A percentile compares a stretch with the other conserved stretches of the same genome.
These are phyloP conservation scores for Halictus rubicundus DNA, from an alignment of 1,140 invertebrate species.

Conservation along the genomic window DNA sequence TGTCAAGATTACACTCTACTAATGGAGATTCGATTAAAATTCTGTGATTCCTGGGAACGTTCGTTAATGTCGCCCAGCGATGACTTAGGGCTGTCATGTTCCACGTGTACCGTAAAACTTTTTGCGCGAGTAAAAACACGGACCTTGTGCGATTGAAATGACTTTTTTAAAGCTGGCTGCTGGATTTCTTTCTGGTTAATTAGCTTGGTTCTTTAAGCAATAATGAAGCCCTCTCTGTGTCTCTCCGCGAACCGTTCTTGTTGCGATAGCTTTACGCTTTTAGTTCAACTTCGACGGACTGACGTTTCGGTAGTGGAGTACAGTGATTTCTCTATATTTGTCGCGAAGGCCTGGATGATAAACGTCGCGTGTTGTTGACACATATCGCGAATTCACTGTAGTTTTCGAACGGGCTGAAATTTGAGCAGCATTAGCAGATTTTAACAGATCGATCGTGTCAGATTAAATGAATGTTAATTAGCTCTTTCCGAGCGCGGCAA, in stretches of 20 bases:
- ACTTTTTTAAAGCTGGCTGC: neutral
- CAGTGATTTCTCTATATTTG: no score
- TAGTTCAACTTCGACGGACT: neutral
- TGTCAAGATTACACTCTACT: neutral
- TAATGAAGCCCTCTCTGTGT: neutral
- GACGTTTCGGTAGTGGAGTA: no score
- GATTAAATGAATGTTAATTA: conserved; percentile 29
- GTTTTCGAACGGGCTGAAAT: neutral
- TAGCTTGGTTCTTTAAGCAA: neutral
- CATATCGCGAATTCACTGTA: no score
- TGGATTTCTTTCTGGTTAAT: neutral
- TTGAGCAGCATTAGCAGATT: neutral
- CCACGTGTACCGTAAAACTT: neutral
- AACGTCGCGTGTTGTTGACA: no score
- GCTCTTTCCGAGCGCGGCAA: conserved; percentile 23
- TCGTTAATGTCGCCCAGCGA: neutral
- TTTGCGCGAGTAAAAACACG: neutral
- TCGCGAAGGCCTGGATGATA: no score
- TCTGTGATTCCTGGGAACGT: conserved; percentile 10
- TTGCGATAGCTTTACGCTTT: neutral
- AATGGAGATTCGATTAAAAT: conserved; percentile 51
- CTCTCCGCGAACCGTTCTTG: neutral
- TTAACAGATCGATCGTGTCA: conserved; percentile 17
- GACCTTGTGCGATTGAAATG: neutral
- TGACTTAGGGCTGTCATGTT: neutral